phyloP scores from a whole-genome alignment of 2,888 invertebrate species.

The Eupithecia pulchellata region DNA sequence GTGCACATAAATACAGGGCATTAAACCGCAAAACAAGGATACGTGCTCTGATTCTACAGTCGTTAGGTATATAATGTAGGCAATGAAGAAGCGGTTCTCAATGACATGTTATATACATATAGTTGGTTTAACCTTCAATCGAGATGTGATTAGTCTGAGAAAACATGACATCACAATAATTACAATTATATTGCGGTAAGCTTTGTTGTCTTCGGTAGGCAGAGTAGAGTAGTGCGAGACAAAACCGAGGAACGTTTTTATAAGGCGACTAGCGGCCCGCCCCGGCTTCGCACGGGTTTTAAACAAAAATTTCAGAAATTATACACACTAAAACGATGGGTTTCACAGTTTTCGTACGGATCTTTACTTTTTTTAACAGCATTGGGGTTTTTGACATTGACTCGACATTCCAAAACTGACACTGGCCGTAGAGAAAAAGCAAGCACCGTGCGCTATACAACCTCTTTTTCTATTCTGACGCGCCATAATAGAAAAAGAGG shows the following conservation, averaged over 20 bases:
- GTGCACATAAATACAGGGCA: neutral
- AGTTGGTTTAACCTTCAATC: constrained; percentile 44
- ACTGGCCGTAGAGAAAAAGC: no score
- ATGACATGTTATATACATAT: constrained; percentile 1
- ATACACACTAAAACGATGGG: no score
- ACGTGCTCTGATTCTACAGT: neutral
- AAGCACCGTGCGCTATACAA: no score
- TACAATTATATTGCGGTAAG: constrained; percentile 40
- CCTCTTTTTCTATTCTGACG: no score
- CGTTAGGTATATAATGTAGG: neutral
- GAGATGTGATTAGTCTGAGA: constrained; percentile 52
- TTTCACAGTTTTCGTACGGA: no score
- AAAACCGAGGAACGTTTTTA: neutral
- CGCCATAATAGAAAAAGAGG: no score
- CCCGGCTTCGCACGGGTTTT: no score
- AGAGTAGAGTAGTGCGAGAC: neutral
- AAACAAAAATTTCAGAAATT: no score
- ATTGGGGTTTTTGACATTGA: no score
- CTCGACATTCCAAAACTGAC: no score
- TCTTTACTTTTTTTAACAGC: no score
- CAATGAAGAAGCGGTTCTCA: constrained; percentile 19
- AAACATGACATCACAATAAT: constrained; percentile 56
- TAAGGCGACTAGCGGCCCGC: no score
- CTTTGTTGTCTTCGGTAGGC: neutral
- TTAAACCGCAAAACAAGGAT: neutral